A percentile compares a stretch with the other conserved stretches of the same genome.
Conservation (phyloP, 2,797 vertebrate species). For the Pogoniulus pusillus region DNA sequence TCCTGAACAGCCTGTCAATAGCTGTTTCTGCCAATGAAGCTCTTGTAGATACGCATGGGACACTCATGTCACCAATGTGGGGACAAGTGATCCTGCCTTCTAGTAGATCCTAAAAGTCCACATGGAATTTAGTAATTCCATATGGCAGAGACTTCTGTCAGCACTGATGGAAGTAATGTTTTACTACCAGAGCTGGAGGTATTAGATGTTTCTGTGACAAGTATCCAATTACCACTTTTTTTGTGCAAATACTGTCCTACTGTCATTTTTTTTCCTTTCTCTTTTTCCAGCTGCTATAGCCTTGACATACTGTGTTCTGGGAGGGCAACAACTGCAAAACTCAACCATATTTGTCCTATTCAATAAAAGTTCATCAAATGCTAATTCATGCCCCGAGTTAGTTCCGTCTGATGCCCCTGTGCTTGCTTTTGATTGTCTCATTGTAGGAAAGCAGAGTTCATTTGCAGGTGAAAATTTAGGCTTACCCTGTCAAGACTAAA, state of each 20-base stretch:
- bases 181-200: neutral
- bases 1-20: neutral
- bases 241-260: neutral
- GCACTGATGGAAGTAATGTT: neutral
- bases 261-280: neutral
- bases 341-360: neutral
- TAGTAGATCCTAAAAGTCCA: neutral
- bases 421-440: neutral
- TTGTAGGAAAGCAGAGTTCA: neutral
- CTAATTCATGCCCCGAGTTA: neutral
- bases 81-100: neutral
- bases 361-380: neutral
- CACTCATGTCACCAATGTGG: neutral
- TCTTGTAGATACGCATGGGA: neutral
- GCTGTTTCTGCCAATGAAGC: neutral
- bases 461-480: neutral
- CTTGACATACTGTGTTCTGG: neutral
- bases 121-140: neutral
- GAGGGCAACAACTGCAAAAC: neutral
- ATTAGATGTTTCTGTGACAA: neutral
- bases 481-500: neutral
- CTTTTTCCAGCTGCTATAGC: neutral
- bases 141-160: neutral
- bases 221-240: neutral
- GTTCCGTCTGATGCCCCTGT: fast-evolving